A percentile compares a stretch with the other conserved stretches of the same genome.
phyloP scores from a whole-genome alignment of 2,113 vertebrate genomes.

The Ginglymostoma cirratum region DNA sequence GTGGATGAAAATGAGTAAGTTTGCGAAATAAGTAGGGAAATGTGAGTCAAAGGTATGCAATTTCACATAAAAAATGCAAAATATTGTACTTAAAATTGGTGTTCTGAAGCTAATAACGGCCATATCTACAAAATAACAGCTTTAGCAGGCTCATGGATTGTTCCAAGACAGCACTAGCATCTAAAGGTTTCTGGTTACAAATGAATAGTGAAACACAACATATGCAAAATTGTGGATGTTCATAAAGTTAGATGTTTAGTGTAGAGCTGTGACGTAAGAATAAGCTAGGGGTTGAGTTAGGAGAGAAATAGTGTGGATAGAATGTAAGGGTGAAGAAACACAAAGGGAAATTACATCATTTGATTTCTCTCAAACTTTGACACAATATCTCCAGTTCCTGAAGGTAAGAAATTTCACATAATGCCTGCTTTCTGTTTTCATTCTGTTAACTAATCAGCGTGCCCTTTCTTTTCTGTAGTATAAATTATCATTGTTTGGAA shows the following conservation, averaged over 20 bases:
- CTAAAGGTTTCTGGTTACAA: not conserved
- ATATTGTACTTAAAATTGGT: not conserved
- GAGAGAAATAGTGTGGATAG: not conserved
- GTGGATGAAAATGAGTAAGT: not conserved
- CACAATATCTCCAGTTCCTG: not conserved
- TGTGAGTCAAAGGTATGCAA: not conserved
- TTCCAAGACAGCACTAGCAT: not conserved
- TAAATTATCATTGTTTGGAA: not conserved
- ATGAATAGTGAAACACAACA: not conserved
- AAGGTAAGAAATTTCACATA: not conserved
- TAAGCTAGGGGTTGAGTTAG: not conserved
- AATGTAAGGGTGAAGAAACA: not conserved
- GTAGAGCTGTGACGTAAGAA: not conserved
- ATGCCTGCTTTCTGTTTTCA: not conserved
- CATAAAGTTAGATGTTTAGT: not conserved
- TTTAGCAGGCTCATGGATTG: not conserved
- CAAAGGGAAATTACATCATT: not conserved
- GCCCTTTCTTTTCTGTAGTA: not conserved
- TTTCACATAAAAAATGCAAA: not conserved
- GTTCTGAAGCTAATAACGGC: too few relatives aligned
- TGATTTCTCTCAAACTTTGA: not conserved
- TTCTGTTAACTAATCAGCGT: not conserved
- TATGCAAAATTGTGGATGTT: not conserved
- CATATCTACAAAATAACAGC: too few relatives aligned
- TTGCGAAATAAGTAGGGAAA: not conserved